These are phyloP conservation scores for Lophochroa leadbeateri DNA, from an alignment of 2,113 vertebrate genomes.

Conservation along the genomic window DNA sequence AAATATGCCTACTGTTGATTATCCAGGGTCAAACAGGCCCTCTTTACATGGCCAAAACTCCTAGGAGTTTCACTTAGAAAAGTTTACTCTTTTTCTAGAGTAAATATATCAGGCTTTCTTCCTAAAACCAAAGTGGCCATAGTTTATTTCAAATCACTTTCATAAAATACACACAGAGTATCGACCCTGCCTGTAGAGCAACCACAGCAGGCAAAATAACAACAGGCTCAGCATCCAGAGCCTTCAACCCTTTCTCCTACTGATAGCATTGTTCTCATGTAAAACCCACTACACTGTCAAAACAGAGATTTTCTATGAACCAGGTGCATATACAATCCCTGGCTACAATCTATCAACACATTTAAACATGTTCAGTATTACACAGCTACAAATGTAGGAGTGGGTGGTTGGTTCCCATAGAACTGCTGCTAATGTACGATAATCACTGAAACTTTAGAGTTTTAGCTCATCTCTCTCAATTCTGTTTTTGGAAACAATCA, in stretches of 20 bases:
- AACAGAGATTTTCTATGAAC: neutral
- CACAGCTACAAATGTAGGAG: slow-evolving; percentile 37
- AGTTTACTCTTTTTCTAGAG: neutral
- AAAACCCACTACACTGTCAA: neutral
- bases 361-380: slow-evolving; percentile 24
- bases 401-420: slow-evolving; percentile 38
- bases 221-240: neutral
- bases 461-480: slow-evolving; percentile 9
- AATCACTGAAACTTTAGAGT: neutral
- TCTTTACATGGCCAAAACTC: neutral
- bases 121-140: neutral
- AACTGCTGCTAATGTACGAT: slow-evolving; percentile 28
- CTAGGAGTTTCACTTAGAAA: neutral
- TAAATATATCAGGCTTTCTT: neutral
- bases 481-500: neutral
- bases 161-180: neutral
- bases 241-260: neutral
- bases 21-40: neutral
- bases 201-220: neutral
- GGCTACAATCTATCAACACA: slow-evolving; percentile 17
- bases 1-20: rapidly evolving
- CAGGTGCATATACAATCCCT: neutral
- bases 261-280: neutral
- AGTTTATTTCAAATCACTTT: neutral
- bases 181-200: neutral